phyloP scores from a whole-genome alignment of 2,797 vertebrate genomes.

The Botia kubotai region DNA sequence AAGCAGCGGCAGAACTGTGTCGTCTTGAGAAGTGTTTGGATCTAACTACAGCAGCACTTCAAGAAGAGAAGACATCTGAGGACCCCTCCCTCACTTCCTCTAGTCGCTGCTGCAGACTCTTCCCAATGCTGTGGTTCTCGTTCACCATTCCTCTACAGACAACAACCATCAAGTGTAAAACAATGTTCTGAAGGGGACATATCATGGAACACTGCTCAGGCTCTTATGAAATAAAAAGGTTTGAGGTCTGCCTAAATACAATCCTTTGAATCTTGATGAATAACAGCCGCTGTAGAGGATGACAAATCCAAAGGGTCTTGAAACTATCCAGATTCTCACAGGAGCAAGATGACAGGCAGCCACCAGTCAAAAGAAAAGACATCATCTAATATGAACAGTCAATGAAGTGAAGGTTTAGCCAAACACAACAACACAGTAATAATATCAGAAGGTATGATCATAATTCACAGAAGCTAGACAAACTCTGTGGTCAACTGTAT shows the following conservation, averaged over 20 bases:
- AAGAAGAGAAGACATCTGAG: constrained; percentile 71
- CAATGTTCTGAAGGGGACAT: constrained; percentile 26
- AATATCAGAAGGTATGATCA: not conserved
- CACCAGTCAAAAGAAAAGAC: not conserved
- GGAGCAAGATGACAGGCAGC: not conserved
- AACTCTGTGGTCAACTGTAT: not conserved
- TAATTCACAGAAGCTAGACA: not conserved
- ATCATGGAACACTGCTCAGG: not conserved
- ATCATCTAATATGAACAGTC: not conserved
- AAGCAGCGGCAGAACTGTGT: constrained; percentile 20
- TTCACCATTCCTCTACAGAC: constrained; percentile 9
- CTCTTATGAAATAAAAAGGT: not conserved
- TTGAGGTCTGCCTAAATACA: not conserved
- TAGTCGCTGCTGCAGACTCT: constrained; percentile 58
- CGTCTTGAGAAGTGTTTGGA: constrained; percentile 61
- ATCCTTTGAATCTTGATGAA: not conserved
- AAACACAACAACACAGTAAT: not conserved
- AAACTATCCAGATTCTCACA: not conserved
- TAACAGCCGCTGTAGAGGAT: not conserved
- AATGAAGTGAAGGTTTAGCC: not conserved
- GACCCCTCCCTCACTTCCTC: constrained; percentile 71
- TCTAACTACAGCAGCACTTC: constrained; percentile 74
- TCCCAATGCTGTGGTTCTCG: not conserved
- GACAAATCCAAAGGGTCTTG: not conserved
- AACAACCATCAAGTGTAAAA: constrained; percentile 33